phyloP scores from a whole-genome alignment of 2,113 vertebrate species.

The Aptenodytes forsteri region DNA sequence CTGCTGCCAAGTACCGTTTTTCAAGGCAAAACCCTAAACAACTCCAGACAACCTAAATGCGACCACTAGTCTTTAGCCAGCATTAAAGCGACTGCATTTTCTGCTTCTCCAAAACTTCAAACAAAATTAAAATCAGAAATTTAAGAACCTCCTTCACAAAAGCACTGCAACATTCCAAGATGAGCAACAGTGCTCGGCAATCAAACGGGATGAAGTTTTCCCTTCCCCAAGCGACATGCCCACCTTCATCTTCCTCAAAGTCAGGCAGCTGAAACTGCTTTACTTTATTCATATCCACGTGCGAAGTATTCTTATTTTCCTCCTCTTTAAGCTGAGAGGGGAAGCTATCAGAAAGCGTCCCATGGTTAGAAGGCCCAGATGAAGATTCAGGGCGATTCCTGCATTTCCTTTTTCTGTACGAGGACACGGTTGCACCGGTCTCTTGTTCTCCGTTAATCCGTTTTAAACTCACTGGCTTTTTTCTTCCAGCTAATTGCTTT shows the following conservation, averaged over 20 bases:
- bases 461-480: not conserved
- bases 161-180: no score
- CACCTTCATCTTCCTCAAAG: slow-evolving; percentile 60
- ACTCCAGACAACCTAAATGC: not conserved
- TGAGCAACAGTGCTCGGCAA: accelerated
- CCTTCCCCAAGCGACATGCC: not conserved
- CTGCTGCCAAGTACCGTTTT: not conserved
- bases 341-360: accelerated
- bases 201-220: accelerated
- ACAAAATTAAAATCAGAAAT: not conserved
- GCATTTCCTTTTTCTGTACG: not conserved
- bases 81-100: accelerated
- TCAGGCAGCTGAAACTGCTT: not conserved
- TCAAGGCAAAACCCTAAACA: accelerated
- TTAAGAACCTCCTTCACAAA: not conserved
- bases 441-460: not conserved
- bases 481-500: not conserved
- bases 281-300: accelerated
- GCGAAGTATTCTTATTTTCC: not conserved
- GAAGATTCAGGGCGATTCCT: not conserved
- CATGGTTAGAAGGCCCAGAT: not conserved
- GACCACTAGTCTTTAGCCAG: no score
- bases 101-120: not conserved
- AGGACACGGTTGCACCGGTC: accelerated
- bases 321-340: not conserved